These are phyloP conservation scores for Carlito syrichta DNA, from an alignment of 2,113 vertebrate genomes.

Conservation along the genomic window DNA sequence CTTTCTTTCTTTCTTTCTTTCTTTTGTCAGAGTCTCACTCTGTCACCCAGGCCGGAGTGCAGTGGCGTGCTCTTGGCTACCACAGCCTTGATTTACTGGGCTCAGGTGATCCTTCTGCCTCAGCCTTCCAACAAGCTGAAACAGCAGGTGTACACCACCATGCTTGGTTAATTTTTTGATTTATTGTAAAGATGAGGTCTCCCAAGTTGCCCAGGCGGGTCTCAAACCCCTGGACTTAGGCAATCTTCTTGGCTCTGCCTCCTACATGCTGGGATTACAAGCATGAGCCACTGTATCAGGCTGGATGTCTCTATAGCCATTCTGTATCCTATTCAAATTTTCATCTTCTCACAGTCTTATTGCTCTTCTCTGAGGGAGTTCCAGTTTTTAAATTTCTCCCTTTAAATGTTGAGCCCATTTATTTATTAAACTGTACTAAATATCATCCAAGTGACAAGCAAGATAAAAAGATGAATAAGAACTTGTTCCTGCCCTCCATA, in stretches of 20 bases:
- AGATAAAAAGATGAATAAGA: not conserved
- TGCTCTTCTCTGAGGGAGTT: not conserved
- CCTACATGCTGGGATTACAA: no score
- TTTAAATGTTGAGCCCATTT: not conserved
- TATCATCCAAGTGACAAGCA: not conserved
- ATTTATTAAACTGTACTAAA: not conserved
- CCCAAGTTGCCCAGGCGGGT: no score
- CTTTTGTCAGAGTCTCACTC: no score
- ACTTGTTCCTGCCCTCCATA: not conserved
- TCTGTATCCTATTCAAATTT: not conserved
- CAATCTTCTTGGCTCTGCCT: no score
- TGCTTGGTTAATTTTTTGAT: not conserved
- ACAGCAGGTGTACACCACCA: no score
- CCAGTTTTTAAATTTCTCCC: not conserved
- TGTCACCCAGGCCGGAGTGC: no score
- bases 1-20: no score
- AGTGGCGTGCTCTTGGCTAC: no score
- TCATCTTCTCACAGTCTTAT: not conserved
- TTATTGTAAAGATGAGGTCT: not conserved
- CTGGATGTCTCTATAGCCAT: not conserved
- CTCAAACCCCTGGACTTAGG: no score
- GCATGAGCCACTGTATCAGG: not conserved
- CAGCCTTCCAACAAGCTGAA: no score
- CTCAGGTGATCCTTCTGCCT: no score
- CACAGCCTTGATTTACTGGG: no score